These are phyloP conservation scores for Charanyca ferruginea DNA, from an alignment of 2,888 invertebrate species.

Conservation along the genomic window DNA sequence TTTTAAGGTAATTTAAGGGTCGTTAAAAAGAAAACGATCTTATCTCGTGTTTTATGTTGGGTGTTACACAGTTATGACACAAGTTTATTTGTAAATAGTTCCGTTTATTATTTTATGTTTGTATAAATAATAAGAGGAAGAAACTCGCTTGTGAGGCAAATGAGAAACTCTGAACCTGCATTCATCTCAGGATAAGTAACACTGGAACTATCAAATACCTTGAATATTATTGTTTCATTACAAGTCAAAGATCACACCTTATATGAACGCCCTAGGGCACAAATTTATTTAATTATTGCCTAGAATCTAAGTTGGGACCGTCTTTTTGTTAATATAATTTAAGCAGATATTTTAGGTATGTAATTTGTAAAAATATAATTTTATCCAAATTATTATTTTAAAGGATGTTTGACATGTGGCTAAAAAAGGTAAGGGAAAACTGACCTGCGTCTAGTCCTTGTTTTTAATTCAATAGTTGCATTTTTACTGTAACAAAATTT, in stretches of 20 bases:
- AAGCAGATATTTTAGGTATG: background rate
- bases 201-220: slow-evolving; percentile 5
- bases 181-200: background rate
- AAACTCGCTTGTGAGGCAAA: slow-evolving; percentile 5
- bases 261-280: slow-evolving; percentile 21
- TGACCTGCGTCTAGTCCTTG: background rate
- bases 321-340: slow-evolving; percentile 14
- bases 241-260: slow-evolving; percentile 32
- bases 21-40: slow-evolving; percentile 62
- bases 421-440: background rate
- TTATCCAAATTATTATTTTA: background rate
- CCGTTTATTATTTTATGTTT: slow-evolving; percentile 60
- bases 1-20: slow-evolving; percentile 62
- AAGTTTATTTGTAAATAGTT: slow-evolving; percentile 55
- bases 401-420: background rate
- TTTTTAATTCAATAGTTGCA: slow-evolving; percentile 6
- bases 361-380: background rate
- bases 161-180: background rate
- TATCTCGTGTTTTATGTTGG: slow-evolving; percentile 59
- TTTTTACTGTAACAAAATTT: background rate
- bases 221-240: slow-evolving; percentile 15
- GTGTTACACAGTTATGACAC: slow-evolving; percentile 60
- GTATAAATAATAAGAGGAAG: slow-evolving; percentile 48
- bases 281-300: slow-evolving; percentile 40
- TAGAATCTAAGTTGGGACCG: slow-evolving; percentile 18